A percentile compares a stretch with the other conserved stretches of the same genome.
These are phyloP conservation scores for Archilochus colubris DNA, from an alignment of 2,113 vertebrate genomes.

Conservation along the genomic window DNA sequence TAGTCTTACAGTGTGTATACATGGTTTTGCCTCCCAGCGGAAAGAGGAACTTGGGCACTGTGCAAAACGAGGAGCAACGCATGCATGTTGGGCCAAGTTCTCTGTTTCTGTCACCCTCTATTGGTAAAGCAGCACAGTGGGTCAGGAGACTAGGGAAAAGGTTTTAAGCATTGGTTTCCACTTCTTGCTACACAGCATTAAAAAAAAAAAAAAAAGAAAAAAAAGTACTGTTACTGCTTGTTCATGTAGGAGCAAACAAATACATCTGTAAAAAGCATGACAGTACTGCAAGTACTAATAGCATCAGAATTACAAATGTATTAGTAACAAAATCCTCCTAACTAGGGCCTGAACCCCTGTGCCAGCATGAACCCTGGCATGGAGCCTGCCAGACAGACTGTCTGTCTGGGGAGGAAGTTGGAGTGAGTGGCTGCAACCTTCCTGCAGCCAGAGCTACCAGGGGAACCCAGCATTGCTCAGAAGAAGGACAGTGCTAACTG, in stretches of 20 bases:
- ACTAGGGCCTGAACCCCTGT: not conserved
- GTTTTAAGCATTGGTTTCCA: not conserved
- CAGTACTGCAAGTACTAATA: not conserved
- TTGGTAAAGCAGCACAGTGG: not conserved
- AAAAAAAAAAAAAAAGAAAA: not conserved
- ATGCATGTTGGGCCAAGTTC: not conserved
- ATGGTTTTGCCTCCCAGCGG: not conserved
- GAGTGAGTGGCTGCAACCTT: not conserved
- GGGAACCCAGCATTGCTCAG: not conserved
- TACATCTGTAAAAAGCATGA: not conserved
- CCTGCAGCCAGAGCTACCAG: not conserved
- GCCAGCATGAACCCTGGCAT: conserved; percentile 23
- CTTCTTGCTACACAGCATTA: not conserved
- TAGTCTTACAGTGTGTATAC: not conserved
- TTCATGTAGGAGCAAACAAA: not conserved
- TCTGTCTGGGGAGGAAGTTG: conserved; percentile 44
- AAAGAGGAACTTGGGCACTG: conserved; percentile 14
- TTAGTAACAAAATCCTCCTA: conserved; percentile 38
- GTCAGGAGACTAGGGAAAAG: not conserved
- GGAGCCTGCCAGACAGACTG: conserved; percentile 34
- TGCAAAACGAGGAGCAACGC: not conserved
- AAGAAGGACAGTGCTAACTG: not conserved
- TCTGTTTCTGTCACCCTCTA: not conserved
- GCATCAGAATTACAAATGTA: not conserved
- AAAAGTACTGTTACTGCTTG: not conserved